Evolutionary conservation across 1,140 invertebrate genomes (phyloP).

Genomic region (Drosophila melanogaster): Release_6_plus_ISO1_MT NT_037436.4:11150001-11150500

Average conservation of each 20-base stretch:
- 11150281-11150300: slow-evolving; percentile 93
- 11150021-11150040: slow-evolving; percentile 76
- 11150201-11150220: slow-evolving; percentile 91
- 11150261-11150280: slow-evolving; percentile 91
- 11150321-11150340: slow-evolving; percentile 93
- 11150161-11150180: slow-evolving; percentile 89
- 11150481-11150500: slow-evolving; percentile 86
- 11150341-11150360: slow-evolving; percentile 97
- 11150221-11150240: slow-evolving; percentile 87
- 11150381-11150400: slow-evolving; percentile 89
- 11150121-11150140: slow-evolving; percentile 70
- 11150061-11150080: slow-evolving; percentile 85
- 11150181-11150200: slow-evolving; percentile 91
- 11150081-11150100: slow-evolving; percentile 31
- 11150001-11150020: slow-evolving; percentile 69
- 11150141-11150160: slow-evolving; percentile 95
- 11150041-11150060: slow-evolving; percentile 85
- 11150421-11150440: slow-evolving; percentile 70
- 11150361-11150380: slow-evolving; percentile 91
- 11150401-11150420: slow-evolving; percentile 92
- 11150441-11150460: slow-evolving; percentile 73
- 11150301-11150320: slow-evolving; percentile 92
- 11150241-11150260: slow-evolving; percentile 88
- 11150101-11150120: background rate
- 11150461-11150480: slow-evolving; percentile 76